Evolutionary conservation across 2,113 vertebrate species (phyloP), one percentile per base, ranked within the genome.

Genomic region (Crotalus helleri): DNA sequence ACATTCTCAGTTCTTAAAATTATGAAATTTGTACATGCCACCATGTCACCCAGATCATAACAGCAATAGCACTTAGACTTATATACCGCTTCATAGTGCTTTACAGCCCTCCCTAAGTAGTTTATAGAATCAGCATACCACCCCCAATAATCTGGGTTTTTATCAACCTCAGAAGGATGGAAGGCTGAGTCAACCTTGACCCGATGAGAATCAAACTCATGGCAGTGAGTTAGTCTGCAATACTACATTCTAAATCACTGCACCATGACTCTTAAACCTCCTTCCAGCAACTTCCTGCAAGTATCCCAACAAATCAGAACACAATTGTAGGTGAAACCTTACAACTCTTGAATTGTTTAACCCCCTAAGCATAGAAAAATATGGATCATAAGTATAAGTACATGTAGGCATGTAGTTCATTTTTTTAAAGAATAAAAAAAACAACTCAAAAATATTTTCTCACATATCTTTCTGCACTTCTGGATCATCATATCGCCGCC

Each of bases 401-500:
- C 11, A 21, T 59, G 24, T 8, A 89, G 5, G 29, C 24, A 53
- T 88, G 49, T 3, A 64, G 12, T 21, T 51, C 19, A 9, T 15
- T 58, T 26, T 39, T 29, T 29, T 29, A 5, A 85, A 44, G 33
- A 81, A 44, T 81, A 44, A 23, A 81, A 85, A 39, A 33, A 85
- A 57, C 21, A 8, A 64, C 1, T 17, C 39, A 33, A 81, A 81
- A 81, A 81, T 17, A 19, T 81, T 11, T 26, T 0, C 53, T 98
- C 95, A 99, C 99, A 99, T 93, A 95, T 99, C 99, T 96, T 99
- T 99, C 97, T 99, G 99, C 64, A 99, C 99, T 95, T 99, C 99
- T 0, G 98, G 0, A 93, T 99, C 99, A 8, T 99, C 99, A 0
- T 95, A 99, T 93, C 99, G 98, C 2, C 99, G 98, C 12, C 99